A percentile compares a stretch with the other conserved stretches of the same genome.
phyloP scores from a whole-genome alignment of 1,140 invertebrate genomes.

The Oscheius sp. region DNA sequence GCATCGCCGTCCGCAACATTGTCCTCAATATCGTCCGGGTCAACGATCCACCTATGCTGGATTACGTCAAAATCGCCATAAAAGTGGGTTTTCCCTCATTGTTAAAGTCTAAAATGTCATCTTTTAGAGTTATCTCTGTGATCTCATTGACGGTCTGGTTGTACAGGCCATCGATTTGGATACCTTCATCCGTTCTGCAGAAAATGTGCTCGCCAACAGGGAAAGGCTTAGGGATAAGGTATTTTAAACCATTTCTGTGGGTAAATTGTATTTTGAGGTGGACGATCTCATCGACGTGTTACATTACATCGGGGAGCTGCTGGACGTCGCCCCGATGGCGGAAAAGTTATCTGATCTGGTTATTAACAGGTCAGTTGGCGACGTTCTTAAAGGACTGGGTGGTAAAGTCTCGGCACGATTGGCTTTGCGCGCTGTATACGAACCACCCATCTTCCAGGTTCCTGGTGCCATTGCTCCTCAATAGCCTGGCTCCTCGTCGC shows the following conservation, averaged over 20 bases:
- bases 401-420: too few species aligned
- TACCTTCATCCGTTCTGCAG: slow-evolving; percentile 75
- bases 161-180: slow-evolving; percentile 95
- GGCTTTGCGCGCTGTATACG: too few species aligned
- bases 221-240: slow-evolving; percentile 77
- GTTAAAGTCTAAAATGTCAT: not conserved
- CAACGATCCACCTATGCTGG: slow-evolving; percentile 88
- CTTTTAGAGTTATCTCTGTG: slow-evolving; percentile 65
- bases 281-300: slow-evolving; percentile 95
- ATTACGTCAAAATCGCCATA: slow-evolving; percentile 73
- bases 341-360: slow-evolving; percentile 14
- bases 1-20: slow-evolving; percentile 93
- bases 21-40: slow-evolving; percentile 92
- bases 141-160: slow-evolving; percentile 98
- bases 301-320: slow-evolving; percentile 88
- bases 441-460: slow-evolving; percentile 79
- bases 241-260: not conserved
- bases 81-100: slow-evolving; percentile 16
- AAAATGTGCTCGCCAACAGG: slow-evolving; percentile 70
- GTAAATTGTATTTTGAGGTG: slow-evolving; percentile 64
- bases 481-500: slow-evolving; percentile 69
- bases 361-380: not conserved
- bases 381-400: too few species aligned
- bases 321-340: slow-evolving; percentile 33
- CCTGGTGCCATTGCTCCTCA: slow-evolving; percentile 88